phyloP scores from a whole-genome alignment of 2,113 vertebrate species.

The Sula dactylatra region DNA sequence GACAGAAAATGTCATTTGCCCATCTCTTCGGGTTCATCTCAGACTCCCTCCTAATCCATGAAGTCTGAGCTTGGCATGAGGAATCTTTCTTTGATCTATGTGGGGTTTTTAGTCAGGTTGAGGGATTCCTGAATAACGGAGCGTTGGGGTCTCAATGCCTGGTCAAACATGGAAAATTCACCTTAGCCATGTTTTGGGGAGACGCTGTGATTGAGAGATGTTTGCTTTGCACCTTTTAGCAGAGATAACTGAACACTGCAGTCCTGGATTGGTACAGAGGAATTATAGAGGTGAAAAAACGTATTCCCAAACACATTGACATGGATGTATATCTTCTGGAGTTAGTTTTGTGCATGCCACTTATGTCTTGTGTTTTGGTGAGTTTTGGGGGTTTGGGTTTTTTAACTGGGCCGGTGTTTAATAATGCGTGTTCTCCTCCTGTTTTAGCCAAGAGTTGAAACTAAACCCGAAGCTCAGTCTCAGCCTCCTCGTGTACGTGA shows the following conservation, averaged over 20 bases:
- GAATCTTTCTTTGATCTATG: not conserved
- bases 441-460: constrained; percentile 85
- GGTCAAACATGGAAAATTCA: not conserved
- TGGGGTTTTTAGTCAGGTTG: not conserved
- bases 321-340: not conserved
- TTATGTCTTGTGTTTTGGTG: not conserved
- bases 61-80: not conserved
- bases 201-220: not conserved
- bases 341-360: constrained; percentile 27
- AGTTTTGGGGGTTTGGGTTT: not conserved
- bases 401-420: not conserved
- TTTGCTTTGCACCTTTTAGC: not conserved
- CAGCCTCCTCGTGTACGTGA: constrained; percentile 85
- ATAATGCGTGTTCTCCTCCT: not conserved
- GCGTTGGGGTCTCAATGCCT: not conserved
- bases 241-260: constrained; percentile 59
- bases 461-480: constrained; percentile 86
- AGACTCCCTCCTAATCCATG: not conserved
- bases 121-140: not conserved
- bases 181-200: not conserved
- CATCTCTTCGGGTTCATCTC: not conserved
- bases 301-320: not conserved
- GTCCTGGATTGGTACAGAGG: constrained; percentile 83
- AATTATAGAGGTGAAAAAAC: constrained; percentile 37
- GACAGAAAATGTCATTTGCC: not conserved